phyloP scores from a whole-genome alignment of 2,888 invertebrate species.

The Sinelater perroti region DNA sequence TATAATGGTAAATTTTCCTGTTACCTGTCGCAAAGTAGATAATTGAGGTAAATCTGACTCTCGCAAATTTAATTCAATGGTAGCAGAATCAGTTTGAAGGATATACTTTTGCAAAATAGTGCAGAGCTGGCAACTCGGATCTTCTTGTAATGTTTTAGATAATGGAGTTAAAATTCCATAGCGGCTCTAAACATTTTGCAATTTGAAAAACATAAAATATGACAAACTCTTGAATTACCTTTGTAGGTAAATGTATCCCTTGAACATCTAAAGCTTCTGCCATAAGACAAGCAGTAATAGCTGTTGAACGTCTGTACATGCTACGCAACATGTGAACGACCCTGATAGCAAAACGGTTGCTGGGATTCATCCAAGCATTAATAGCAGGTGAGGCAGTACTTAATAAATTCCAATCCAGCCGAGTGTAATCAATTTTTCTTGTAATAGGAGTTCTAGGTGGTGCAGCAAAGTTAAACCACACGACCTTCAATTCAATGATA shows the following conservation, averaged over 20 bases:
- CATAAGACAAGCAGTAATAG: slow-evolving; percentile 94
- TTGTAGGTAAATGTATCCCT: slow-evolving; percentile 80
- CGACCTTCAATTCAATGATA: slow-evolving; percentile 85
- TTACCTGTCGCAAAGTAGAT: slow-evolving; percentile 85
- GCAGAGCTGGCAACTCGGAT: slow-evolving; percentile 94
- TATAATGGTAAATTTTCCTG: too few species aligned
- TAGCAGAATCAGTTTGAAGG: slow-evolving; percentile 76
- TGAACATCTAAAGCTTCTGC: slow-evolving; percentile 91
- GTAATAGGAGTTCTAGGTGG: slow-evolving; percentile 95
- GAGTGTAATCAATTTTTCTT: slow-evolving; percentile 92
- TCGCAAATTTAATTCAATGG: slow-evolving; percentile 84
- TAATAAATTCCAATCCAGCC: slow-evolving; percentile 94
- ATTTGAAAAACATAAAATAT: slow-evolving; percentile 8
- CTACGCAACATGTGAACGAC: slow-evolving; percentile 83
- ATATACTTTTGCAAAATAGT: slow-evolving; percentile 87
- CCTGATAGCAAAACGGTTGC: slow-evolving; percentile 87
- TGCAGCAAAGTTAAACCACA: slow-evolving; percentile 98
- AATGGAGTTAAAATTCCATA: slow-evolving; percentile 88
- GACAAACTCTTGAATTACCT: too few species aligned
- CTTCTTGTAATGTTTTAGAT: slow-evolving; percentile 90
- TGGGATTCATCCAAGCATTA: slow-evolving; percentile 97
- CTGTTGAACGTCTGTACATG: slow-evolving; percentile 81
- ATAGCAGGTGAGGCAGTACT: slow-evolving; percentile 97
- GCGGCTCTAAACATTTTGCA: too few species aligned
- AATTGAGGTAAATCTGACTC: slow-evolving; percentile 86